Percentiles rank a stretch among this genome's conserved stretches.
phyloP scores from a whole-genome alignment of 2,113 vertebrate species.

The Xenopus laevis region DNA sequence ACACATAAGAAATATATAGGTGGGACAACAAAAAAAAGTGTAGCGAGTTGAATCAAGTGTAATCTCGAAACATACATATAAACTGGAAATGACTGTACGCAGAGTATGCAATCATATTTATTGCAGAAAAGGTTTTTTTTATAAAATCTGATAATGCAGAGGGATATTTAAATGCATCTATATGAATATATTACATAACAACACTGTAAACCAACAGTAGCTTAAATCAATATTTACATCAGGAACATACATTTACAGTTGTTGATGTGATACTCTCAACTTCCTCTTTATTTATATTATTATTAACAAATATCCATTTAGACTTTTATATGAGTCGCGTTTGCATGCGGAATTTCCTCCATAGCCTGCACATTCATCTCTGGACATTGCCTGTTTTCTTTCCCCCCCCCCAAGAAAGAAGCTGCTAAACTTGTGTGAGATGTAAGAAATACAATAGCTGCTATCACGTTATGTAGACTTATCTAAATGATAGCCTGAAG shows the following conservation, averaged over 20 bases:
- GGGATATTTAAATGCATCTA: slow-evolving; percentile 75
- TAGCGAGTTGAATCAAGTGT: no score
- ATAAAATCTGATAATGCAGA: slow-evolving; percentile 77
- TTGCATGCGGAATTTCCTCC: background rate
- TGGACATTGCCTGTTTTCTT: no score
- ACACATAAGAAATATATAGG: no score
- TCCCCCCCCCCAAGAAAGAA: background rate
- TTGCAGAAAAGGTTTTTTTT: slow-evolving; percentile 67
- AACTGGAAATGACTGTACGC: background rate
- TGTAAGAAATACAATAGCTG: no score
- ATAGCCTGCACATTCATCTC: background rate
- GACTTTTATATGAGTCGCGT: background rate
- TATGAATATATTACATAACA: slow-evolving; percentile 68
- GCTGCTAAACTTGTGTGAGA: background rate
- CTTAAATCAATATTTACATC: slow-evolving; percentile 69
- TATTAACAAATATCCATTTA: slow-evolving; percentile 66
- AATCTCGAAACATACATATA: no score
- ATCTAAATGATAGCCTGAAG: no score
- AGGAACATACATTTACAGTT: slow-evolving; percentile 75
- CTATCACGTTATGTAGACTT: no score
- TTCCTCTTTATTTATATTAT: background rate
- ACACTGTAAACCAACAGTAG: slow-evolving; percentile 72
- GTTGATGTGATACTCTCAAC: slow-evolving; percentile 47
- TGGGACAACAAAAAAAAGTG: no score
- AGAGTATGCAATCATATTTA: slow-evolving; percentile 60